These are phyloP conservation scores for Rhizomys pruinosus DNA, from an alignment of 2,113 vertebrate species.

Conservation along the genomic window DNA sequence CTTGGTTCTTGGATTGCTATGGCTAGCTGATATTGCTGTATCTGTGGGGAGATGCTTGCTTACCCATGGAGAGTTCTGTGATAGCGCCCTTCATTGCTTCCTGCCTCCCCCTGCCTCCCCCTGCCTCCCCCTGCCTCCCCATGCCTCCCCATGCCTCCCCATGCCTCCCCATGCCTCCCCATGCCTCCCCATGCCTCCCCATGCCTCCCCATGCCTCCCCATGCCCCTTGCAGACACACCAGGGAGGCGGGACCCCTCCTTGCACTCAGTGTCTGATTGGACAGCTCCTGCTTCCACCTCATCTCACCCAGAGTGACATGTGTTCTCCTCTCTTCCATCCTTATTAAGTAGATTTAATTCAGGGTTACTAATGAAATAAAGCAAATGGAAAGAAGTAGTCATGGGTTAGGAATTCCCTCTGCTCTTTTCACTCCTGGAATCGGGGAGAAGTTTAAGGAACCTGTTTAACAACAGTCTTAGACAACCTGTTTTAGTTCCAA, in stretches of 20 bases:
- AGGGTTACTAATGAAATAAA: background rate
- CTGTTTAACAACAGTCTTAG: background rate
- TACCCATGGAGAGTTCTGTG: background rate
- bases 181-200: background rate
- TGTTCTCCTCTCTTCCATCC: background rate
- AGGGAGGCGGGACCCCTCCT: too few species aligned
- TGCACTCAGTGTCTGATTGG: background rate
- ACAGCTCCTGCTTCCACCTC: background rate
- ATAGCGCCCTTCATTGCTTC: too few species aligned
- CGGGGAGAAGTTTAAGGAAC: constrained; percentile 19
- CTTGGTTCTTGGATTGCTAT: background rate
- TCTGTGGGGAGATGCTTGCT: background rate
- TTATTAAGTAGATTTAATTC: background rate
- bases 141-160: background rate
- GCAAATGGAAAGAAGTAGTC: background rate
- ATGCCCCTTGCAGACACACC: background rate
- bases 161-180: background rate
- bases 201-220: background rate
- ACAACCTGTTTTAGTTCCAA: background rate
- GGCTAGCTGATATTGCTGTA: too few species aligned
- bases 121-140: background rate
- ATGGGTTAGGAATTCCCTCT: background rate
- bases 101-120: background rate
- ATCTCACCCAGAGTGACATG: background rate
- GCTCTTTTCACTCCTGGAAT: background rate